These are phyloP conservation scores for Lagria hirta DNA, from an alignment of 2,888 invertebrate genomes.

Conservation along the genomic window DNA sequence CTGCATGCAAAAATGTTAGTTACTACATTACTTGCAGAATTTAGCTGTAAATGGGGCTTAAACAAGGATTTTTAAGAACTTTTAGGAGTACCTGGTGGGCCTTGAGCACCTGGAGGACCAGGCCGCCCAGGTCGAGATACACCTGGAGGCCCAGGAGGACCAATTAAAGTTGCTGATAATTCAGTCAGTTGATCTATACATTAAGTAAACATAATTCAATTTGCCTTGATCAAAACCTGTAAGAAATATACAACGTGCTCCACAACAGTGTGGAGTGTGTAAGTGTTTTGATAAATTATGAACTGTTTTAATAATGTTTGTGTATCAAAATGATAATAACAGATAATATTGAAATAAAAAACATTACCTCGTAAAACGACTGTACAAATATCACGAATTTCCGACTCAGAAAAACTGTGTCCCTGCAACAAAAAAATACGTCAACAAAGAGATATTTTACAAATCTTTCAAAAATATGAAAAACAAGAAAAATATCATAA, in stretches of 20 bases:
- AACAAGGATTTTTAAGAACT: too few species aligned
- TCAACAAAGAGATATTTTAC: too few species aligned
- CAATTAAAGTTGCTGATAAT: slow-evolving; percentile 63
- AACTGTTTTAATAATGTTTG: too few species aligned
- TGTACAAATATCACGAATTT: slow-evolving; percentile 79
- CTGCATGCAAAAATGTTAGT: slow-evolving; percentile 49
- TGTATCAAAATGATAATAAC: not conserved
- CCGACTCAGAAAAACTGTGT: slow-evolving; percentile 67
- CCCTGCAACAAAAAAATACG: too few species aligned
- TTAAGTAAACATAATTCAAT: too few species aligned
- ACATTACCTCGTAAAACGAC: slow-evolving; percentile 74
- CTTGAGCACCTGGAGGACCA: slow-evolving; percentile 70
- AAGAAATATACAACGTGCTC: too few species aligned
- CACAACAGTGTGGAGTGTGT: too few species aligned
- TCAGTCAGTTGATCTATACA: slow-evolving; percentile 78
- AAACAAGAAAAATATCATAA: too few species aligned
- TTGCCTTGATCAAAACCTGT: too few species aligned
- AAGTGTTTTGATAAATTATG: too few species aligned
- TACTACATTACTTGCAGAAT: slow-evolving; percentile 8
- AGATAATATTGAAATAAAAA: slow-evolving; percentile 5
- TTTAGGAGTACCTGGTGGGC: slow-evolving; percentile 62
- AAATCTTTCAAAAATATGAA: too few species aligned
- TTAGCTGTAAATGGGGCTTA: not conserved
- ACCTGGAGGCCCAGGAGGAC: slow-evolving; percentile 69
- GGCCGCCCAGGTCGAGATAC: slow-evolving; percentile 67